phyloP scores from a whole-genome alignment of 2,888 invertebrate genomes.

The Archips xylosteana region DNA sequence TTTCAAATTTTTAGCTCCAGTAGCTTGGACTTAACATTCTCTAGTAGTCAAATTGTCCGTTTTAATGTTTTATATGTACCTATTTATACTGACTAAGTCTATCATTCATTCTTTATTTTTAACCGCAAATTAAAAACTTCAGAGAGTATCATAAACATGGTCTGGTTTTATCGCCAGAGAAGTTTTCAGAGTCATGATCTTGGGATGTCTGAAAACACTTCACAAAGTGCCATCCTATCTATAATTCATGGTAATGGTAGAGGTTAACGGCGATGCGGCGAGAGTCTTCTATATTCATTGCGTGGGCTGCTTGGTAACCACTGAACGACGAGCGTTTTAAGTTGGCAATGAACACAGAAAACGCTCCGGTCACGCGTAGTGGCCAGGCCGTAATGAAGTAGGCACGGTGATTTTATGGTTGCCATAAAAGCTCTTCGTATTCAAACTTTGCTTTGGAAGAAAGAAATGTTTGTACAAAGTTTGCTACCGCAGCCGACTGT shows the following conservation, averaged over 20 bases:
- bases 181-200: neutral
- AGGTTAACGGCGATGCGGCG: neutral
- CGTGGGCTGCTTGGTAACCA: too few species aligned
- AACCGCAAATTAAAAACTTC: too few species aligned
- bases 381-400: constrained; percentile 7
- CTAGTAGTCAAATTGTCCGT: too few species aligned
- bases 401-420: constrained; percentile 27
- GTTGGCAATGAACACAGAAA: too few species aligned
- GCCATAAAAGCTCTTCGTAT: constrained; percentile 19
- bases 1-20: too few species aligned
- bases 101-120: too few species aligned
- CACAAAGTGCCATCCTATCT: constrained; percentile 4
- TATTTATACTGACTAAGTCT: too few species aligned
- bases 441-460: constrained; percentile 17
- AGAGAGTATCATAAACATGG: neutral
- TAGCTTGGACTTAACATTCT: too few species aligned
- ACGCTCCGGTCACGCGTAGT: too few species aligned
- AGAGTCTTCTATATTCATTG: too few species aligned
- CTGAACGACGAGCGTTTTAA: too few species aligned
- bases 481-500: neutral
- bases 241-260: constrained; percentile 16
- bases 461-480: constrained; percentile 24
- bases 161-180: neutral
- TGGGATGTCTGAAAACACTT: constrained; percentile 3
- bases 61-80: too few species aligned